These are phyloP conservation scores for Amiota communis DNA, from an alignment of 2,888 invertebrate genomes.

Conservation along the genomic window DNA sequence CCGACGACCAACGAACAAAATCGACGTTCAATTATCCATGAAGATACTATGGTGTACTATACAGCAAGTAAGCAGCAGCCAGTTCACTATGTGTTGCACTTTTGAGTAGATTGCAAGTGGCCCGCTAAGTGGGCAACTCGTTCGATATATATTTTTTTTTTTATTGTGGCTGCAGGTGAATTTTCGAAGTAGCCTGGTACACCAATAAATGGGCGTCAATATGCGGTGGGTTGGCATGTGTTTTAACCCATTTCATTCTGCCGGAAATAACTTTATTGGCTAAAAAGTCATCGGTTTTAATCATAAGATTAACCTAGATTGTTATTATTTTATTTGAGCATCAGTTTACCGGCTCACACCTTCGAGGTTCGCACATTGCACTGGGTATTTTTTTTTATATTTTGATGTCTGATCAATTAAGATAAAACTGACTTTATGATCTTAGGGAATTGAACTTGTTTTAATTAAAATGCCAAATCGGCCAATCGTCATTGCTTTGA, in stretches of 20 bases:
- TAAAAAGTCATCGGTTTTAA: neutral
- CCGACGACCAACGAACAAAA: neutral
- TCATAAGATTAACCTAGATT: neutral
- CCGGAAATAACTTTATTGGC: slow-evolving; percentile 1
- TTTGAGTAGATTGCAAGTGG: no score
- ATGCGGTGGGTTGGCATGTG: neutral
- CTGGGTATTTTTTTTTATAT: neutral
- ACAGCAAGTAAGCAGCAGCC: neutral
- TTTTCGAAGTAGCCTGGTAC: neutral
- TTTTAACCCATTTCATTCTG: slow-evolving; percentile 19
- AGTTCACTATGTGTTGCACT: no score
- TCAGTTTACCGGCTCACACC: neutral
- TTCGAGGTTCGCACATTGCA: neutral
- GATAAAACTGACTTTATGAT: slow-evolving; percentile 11
- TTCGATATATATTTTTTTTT: no score
- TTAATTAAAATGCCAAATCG: neutral
- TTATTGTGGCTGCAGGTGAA: slow-evolving; percentile 3
- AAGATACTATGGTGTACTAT: no score
- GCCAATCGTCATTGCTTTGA: no score
- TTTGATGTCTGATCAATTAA: slow-evolving; percentile 15
- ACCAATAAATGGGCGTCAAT: slow-evolving; percentile 18
- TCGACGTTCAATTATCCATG: slow-evolving; percentile 17
- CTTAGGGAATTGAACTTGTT: slow-evolving; percentile 11
- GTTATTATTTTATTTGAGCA: neutral
- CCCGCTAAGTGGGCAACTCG: no score